Evolutionary conservation across 2,888 invertebrate genomes (phyloP).

Genomic region (Microctonus hyperodae): DNA sequence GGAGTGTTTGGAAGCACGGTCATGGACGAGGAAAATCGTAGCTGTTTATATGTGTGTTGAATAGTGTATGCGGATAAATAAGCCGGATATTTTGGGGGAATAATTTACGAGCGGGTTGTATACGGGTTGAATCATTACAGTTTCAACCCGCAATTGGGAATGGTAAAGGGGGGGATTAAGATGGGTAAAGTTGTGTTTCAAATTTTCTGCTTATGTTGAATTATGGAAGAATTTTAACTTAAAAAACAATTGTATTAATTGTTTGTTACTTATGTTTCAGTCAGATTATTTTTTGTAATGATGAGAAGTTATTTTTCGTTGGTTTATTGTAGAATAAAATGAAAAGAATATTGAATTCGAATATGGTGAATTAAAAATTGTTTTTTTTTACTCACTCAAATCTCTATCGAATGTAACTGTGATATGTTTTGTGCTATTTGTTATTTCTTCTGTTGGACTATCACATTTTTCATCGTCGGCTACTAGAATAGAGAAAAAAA

Average conservation of each 20-base stretch:
- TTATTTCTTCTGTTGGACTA: not conserved
- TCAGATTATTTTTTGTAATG: too few relatives aligned
- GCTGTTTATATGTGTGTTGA: too few relatives aligned
- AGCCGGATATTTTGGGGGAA: not conserved
- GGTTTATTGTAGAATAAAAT: not conserved
- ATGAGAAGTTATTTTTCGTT: too few relatives aligned
- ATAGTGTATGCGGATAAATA: too few relatives aligned
- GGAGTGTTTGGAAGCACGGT: not conserved
- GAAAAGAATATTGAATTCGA: not conserved
- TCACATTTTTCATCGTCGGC: conserved; percentile 12
- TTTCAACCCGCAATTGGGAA: not conserved
- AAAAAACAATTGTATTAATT: too few relatives aligned
- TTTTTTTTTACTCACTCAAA: not conserved
- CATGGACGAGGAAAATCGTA: conserved; percentile 11
- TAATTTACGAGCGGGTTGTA: conserved; percentile 6
- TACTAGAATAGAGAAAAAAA: not conserved
- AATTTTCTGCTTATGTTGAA: too few relatives aligned
- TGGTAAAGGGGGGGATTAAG: too few relatives aligned
- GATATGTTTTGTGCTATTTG: not conserved
- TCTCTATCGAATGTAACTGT: conserved; percentile 19
- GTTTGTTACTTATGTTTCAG: too few relatives aligned
- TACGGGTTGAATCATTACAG: not conserved
- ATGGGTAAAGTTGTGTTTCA: too few relatives aligned
- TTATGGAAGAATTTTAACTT: too few relatives aligned
- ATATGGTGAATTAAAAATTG: not conserved